A percentile compares a stretch with the other conserved stretches of the same genome.
These are phyloP conservation scores for Strigamia crassipes DNA, from an alignment of 2,888 invertebrate genomes.

Conservation along the genomic window DNA sequence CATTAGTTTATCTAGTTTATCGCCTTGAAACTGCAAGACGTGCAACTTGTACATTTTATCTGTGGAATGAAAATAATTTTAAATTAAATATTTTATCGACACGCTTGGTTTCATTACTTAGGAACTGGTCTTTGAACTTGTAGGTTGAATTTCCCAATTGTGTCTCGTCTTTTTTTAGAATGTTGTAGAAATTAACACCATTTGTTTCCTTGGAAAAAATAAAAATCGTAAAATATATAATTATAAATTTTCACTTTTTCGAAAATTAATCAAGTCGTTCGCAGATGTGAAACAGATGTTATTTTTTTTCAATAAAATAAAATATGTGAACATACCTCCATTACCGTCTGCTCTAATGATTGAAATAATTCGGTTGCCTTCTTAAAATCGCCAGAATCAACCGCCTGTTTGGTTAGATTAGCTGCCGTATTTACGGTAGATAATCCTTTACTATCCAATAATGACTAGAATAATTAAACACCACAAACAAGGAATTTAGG, in stretches of 20 bases:
- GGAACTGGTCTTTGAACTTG: conserved; percentile 2
- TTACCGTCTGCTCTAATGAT: conserved; percentile 66
- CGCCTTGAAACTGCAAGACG: conserved; percentile 52
- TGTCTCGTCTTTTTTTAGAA: conserved; percentile 61
- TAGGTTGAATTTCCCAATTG: conserved; percentile 3
- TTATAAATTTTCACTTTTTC: neutral
- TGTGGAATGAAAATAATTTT: neutral
- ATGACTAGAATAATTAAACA: conserved; percentile 55
- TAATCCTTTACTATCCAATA: conserved; percentile 72
- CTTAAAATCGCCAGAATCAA: conserved; percentile 66
- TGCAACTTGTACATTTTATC: conserved; percentile 52
- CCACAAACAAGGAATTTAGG: too few relatives aligned
- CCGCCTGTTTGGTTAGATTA: conserved; percentile 64
- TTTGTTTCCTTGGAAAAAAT: conserved; percentile 60
- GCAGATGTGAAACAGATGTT: neutral
- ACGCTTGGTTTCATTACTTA: too few relatives aligned
- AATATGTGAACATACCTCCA: conserved; percentile 53
- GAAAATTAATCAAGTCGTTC: neutral
- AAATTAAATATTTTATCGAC: neutral
- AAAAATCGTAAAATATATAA: neutral
- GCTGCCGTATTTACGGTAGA: conserved; percentile 67
- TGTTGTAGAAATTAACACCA: conserved; percentile 81
- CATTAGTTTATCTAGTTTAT: conserved; percentile 67
- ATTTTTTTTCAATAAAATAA: neutral
- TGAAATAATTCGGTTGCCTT: conserved; percentile 71